Conservation (phyloP, 2,113 vertebrate species). For the Melospiza melodia region DNA sequence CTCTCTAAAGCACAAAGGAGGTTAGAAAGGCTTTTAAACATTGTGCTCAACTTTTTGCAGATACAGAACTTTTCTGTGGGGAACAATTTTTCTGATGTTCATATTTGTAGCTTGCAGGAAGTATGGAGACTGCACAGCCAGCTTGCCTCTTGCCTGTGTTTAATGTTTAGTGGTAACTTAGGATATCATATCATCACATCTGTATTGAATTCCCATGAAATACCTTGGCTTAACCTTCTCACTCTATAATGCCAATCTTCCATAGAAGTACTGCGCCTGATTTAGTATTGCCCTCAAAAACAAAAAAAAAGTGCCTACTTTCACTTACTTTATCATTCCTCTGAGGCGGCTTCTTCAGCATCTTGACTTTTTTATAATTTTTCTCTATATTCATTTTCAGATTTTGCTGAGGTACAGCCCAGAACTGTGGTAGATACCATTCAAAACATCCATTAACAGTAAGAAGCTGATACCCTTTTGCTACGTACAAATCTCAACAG, state of each 20-base stretch:
- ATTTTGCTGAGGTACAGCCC: background rate
- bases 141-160: background rate
- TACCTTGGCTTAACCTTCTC: background rate
- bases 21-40: background rate
- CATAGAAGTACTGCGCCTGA: background rate
- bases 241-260: background rate
- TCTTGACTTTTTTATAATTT: background rate
- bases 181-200: background rate
- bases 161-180: background rate
- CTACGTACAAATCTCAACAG: background rate
- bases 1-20: background rate
- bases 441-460: background rate
- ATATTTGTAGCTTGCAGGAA: background rate
- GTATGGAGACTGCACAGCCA: background rate
- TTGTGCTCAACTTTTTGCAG: background rate
- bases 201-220: background rate
- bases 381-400: background rate
- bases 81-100: background rate
- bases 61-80: background rate
- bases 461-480: background rate
- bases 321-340: background rate
- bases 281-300: background rate
- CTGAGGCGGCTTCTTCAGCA: background rate
- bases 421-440: background rate
- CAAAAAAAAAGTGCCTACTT: background rate